A percentile compares a stretch with the other conserved stretches of the same genome.
phyloP scores from a whole-genome alignment of 2,888 invertebrate genomes.

The Trisateles emortualis region DNA sequence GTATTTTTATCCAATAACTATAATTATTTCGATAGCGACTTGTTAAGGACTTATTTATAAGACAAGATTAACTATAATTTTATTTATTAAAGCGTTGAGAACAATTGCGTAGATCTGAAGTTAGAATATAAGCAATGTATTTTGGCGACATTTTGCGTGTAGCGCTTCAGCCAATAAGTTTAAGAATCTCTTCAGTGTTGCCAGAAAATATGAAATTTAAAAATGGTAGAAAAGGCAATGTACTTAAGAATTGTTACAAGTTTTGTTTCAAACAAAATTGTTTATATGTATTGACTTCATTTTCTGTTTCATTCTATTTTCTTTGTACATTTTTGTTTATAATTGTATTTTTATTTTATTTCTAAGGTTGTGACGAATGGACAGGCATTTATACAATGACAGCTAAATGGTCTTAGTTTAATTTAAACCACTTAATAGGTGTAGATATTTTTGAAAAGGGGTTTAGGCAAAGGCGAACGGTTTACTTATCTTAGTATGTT shows the following conservation, averaged over 20 bases:
- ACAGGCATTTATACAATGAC: slow-evolving; percentile 49
- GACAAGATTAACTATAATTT: slow-evolving; percentile 32
- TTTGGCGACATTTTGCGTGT: slow-evolving; percentile 22
- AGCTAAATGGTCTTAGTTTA: slow-evolving; percentile 15
- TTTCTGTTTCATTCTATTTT: slow-evolving; percentile 39
- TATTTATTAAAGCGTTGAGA: slow-evolving; percentile 49
- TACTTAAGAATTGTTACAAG: slow-evolving; percentile 62
- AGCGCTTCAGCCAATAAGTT: slow-evolving; percentile 33
- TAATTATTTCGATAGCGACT: slow-evolving; percentile 19
- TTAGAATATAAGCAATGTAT: slow-evolving; percentile 34
- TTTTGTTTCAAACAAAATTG: slow-evolving; percentile 51
- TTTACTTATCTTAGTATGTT: too few species aligned
- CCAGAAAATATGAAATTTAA: slow-evolving; percentile 36
- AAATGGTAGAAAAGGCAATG: slow-evolving; percentile 57
- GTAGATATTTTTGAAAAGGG: slow-evolving; percentile 14
- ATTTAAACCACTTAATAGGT: neutral
- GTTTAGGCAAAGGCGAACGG: too few species aligned
- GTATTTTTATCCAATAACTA: slow-evolving; percentile 12
- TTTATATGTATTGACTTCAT: slow-evolving; percentile 23
- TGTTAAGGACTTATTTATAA: slow-evolving; percentile 34
- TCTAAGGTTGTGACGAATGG: slow-evolving; percentile 64
- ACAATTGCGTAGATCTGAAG: slow-evolving; percentile 44
- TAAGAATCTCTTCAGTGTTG: slow-evolving; percentile 49
- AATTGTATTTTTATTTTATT: slow-evolving; percentile 47
- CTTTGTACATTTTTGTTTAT: slow-evolving; percentile 49